Evolutionary conservation across 2,888 invertebrate species (phyloP).

Genomic region (Caenorhabditis angaria): DNA sequence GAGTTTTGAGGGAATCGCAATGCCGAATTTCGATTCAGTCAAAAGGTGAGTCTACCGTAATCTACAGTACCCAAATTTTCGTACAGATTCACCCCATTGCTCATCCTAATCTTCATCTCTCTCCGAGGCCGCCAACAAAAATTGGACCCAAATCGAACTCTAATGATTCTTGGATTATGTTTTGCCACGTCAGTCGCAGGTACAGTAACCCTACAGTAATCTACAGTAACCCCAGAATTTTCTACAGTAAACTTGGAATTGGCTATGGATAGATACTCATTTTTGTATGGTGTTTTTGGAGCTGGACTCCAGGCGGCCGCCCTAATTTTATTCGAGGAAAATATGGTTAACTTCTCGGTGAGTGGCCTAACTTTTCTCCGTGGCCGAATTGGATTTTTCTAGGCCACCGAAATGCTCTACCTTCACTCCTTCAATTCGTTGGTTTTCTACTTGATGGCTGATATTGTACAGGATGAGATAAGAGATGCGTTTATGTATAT

Average conservation of each 20-base stretch:
- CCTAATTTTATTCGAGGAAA: conserved; percentile 47
- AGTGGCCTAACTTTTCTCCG: background rate
- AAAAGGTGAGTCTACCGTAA: conserved; percentile 74
- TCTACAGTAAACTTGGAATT: conserved; percentile 62
- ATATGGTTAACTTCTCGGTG: conserved; percentile 38
- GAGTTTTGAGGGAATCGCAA: conserved; percentile 76
- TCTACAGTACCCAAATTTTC: too few species aligned
- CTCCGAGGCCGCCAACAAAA: conserved; percentile 32
- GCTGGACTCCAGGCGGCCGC: conserved; percentile 55
- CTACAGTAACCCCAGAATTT: background rate
- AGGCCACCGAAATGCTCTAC: conserved; percentile 67
- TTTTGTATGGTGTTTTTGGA: conserved; percentile 61
- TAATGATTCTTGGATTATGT: conserved; percentile 43
- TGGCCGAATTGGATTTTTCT: conserved; percentile 3
- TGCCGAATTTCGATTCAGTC: conserved; percentile 76
- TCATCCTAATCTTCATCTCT: conserved; percentile 38
- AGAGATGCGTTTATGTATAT: conserved; percentile 71
- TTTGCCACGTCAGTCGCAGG: conserved; percentile 56
- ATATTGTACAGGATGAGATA: conserved; percentile 69
- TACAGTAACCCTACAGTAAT: conserved; percentile 6
- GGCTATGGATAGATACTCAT: conserved; percentile 63
- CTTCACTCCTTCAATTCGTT: conserved; percentile 70
- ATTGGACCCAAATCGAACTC: conserved; percentile 27
- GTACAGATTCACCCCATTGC: conserved; percentile 44
- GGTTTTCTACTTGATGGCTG: conserved; percentile 66